Percentiles rank a stretch among this genome's conserved stretches.
Evolutionary conservation across 2,113 vertebrate genomes (phyloP).

Genomic region (Penelope pileata): DNA sequence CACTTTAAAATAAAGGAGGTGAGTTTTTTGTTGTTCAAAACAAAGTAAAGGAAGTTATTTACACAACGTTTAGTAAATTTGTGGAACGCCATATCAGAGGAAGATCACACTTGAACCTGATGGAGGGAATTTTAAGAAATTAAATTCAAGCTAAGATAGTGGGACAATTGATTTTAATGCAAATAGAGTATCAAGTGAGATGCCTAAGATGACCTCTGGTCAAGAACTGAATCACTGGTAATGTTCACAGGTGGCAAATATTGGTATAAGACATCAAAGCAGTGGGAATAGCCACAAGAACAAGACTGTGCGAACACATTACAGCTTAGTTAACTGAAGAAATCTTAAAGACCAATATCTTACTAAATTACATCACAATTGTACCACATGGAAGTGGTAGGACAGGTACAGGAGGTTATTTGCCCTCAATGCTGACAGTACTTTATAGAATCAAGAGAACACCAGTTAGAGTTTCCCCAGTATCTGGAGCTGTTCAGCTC

Average conservation of each 20-base stretch:
- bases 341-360: background rate
- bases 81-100: background rate
- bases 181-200: background rate
- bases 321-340: background rate
- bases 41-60: background rate
- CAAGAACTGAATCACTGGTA: background rate
- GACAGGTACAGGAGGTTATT: background rate
- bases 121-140: background rate
- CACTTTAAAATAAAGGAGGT: background rate
- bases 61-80: background rate
- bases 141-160: background rate
- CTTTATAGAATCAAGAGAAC: background rate
- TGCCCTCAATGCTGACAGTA: background rate
- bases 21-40: background rate
- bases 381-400: background rate
- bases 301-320: background rate
- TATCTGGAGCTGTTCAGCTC: background rate
- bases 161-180: background rate
- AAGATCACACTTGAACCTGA: background rate
- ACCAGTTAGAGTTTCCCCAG: background rate
- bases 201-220: background rate
- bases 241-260: background rate
- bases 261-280: background rate
- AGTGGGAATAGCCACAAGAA: background rate
- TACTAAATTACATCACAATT: background rate